These are phyloP conservation scores for Alosa sapidissima DNA, from an alignment of 2,797 vertebrate genomes.

Conservation along the genomic window DNA sequence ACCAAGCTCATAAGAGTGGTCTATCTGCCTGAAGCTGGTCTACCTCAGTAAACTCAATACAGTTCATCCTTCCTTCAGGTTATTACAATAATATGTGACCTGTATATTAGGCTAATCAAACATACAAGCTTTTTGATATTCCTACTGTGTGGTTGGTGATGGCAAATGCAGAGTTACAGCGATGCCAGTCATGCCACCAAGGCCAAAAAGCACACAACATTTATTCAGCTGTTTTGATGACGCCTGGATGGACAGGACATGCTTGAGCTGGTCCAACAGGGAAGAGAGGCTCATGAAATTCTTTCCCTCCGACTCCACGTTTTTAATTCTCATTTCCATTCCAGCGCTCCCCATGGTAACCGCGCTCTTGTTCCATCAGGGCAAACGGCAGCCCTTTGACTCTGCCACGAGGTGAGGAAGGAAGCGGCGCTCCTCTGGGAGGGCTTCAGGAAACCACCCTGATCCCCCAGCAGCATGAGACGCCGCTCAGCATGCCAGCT, in stretches of 20 bases:
- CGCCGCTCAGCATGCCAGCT: conserved; percentile 37
- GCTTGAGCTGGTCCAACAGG: not conserved
- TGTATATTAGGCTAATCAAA: no score
- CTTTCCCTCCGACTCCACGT: not conserved
- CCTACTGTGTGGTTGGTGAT: not conserved
- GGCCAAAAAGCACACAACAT: not conserved
- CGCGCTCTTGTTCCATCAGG: conserved; percentile 32
- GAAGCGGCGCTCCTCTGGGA: conserved; percentile 53
- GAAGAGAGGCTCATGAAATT: not conserved
- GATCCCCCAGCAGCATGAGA: conserved; percentile 54
- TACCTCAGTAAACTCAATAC: no score
- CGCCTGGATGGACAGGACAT: not conserved
- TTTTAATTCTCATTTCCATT: conserved; percentile 22
- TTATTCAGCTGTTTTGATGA: not conserved
- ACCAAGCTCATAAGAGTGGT: not conserved
- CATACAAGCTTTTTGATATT: not conserved
- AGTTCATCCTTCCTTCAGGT: no score
- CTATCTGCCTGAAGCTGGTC: not conserved
- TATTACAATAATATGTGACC: no score
- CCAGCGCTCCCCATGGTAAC: not conserved
- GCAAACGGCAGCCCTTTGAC: conserved; percentile 50
- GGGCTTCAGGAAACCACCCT: conserved; percentile 54
- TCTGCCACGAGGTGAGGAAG: conserved; percentile 61
- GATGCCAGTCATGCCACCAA: not conserved
- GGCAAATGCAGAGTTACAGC: not conserved